Percentiles rank a stretch among this genome's conserved stretches.
phyloP scores from a whole-genome alignment of 2,888 invertebrate species.

The Kuschelorhynchus macadamiae region DNA sequence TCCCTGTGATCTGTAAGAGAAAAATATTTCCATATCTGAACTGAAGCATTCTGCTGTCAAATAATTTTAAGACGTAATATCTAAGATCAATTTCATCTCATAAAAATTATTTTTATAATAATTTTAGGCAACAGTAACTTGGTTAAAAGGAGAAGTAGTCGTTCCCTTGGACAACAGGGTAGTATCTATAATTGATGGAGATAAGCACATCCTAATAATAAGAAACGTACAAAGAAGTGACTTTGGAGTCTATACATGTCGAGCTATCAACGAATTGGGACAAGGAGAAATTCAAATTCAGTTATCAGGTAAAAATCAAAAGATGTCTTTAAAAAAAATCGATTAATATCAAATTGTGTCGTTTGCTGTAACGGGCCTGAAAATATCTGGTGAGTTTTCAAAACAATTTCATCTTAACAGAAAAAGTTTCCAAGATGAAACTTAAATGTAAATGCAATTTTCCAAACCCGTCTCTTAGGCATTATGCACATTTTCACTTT shows the following conservation, averaged over 20 bases:
- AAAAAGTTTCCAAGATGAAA: slow-evolving; percentile 4
- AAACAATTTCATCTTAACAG: neutral
- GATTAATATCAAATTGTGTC: slow-evolving; percentile 1
- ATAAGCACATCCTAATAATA: slow-evolving; percentile 77
- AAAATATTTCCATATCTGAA: too few species aligned
- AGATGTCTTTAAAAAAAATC: neutral
- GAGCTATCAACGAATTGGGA: slow-evolving; percentile 82
- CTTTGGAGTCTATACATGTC: slow-evolving; percentile 84
- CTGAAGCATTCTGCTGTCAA: too few species aligned
- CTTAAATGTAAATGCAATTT: neutral
- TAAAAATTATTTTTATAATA: neutral
- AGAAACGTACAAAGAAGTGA: slow-evolving; percentile 78
- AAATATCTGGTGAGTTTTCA: neutral
- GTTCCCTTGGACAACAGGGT: slow-evolving; percentile 69
- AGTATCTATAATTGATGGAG: slow-evolving; percentile 65
- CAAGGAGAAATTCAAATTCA: slow-evolving; percentile 80
- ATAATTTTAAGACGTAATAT: too few species aligned
- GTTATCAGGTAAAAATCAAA: slow-evolving; percentile 75
- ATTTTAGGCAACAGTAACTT: slow-evolving; percentile 72
- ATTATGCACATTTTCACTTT: neutral
- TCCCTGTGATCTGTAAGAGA: too few species aligned
- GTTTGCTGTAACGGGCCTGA: too few species aligned
- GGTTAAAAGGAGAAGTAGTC: slow-evolving; percentile 77
- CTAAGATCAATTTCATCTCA: too few species aligned
- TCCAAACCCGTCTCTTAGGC: too few species aligned